Evolutionary conservation across 2,888 invertebrate genomes (phyloP).

Genomic region (Ectemnius continuus): DNA sequence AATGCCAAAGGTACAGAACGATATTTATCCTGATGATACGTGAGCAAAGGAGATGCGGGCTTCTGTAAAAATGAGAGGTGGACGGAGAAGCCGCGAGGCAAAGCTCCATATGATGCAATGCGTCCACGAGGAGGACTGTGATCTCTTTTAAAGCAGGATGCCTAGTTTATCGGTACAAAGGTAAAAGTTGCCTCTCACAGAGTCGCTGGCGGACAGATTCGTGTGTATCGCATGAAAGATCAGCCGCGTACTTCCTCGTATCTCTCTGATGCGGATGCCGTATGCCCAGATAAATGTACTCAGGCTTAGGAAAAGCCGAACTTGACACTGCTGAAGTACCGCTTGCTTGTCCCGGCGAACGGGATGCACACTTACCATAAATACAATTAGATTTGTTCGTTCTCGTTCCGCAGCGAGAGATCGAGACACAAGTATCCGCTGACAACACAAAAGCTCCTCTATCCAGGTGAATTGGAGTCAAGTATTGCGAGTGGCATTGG

Average conservation of each 20-base stretch:
- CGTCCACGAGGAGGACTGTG: constrained; percentile 1
- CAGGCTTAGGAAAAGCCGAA: constrained; percentile 31
- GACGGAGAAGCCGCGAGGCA: constrained; percentile 7
- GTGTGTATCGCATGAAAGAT: constrained; percentile 45
- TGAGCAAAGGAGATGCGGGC: constrained; percentile 18
- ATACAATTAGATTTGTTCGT: not conserved
- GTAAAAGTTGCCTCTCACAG: constrained; percentile 42
- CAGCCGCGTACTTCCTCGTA: constrained; percentile 28
- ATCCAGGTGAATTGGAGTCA: too few species aligned
- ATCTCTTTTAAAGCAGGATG: constrained; percentile 29
- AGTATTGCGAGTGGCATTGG: too few species aligned
- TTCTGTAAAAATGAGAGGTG: constrained; percentile 12
- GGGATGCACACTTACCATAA: not conserved
- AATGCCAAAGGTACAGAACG: constrained; percentile 14
- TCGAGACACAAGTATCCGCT: not conserved
- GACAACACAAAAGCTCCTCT: not conserved
- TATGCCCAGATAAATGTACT: constrained; percentile 25
- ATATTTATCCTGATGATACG: constrained; percentile 30
- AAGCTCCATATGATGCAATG: too few species aligned
- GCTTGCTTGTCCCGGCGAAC: constrained; percentile 13
- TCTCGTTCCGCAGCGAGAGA: too few species aligned
- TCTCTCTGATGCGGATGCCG: constrained; percentile 32
- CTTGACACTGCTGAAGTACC: constrained; percentile 28
- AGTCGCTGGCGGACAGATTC: constrained; percentile 32
- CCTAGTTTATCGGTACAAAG: constrained; percentile 39